phyloP scores from a whole-genome alignment of 2,797 vertebrate genomes.

The Microhierax caerulescens region DNA sequence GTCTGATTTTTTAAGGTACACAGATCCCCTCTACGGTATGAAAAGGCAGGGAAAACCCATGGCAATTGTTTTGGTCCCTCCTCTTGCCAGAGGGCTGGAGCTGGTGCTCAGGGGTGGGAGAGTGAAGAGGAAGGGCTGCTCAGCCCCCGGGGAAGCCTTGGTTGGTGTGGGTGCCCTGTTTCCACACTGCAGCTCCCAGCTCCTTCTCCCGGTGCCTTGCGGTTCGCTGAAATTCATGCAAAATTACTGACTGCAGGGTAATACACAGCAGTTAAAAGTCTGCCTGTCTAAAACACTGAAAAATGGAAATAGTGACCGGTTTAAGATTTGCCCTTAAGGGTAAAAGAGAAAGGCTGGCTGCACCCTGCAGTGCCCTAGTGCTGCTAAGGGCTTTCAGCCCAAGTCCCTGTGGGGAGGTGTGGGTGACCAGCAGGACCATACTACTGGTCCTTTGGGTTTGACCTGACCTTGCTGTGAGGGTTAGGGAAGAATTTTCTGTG shows the following conservation, averaged over 20 bases:
- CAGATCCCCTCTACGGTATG: not conserved
- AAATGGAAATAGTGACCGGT: not conserved
- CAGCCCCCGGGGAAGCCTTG: accelerated
- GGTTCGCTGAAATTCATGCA: not conserved
- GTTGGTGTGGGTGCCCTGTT: not conserved
- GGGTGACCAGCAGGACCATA: not conserved
- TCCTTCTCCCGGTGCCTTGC: not conserved
- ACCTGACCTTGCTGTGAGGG: not conserved
- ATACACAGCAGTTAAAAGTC: not conserved
- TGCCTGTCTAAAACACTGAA: not conserved
- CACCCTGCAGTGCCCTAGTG: not conserved
- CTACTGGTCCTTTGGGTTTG: not conserved
- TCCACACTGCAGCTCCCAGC: not conserved
- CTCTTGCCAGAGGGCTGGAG: not conserved
- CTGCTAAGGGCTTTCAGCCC: not conserved
- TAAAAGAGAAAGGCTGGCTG: not conserved
- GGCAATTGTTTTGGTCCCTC: not conserved
- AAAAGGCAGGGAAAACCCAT: not conserved
- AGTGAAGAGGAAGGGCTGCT: not conserved
- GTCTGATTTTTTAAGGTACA: not conserved
- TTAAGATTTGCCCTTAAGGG: not conserved
- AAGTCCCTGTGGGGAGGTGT: not conserved
- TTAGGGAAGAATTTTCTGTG: not conserved
- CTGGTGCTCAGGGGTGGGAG: not conserved
- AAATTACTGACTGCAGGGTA: not conserved